Evolutionary conservation across 2,797 vertebrate species (phyloP), one percentile per base, ranked within the genome.

Genomic region (Poecilia picta): DNA sequence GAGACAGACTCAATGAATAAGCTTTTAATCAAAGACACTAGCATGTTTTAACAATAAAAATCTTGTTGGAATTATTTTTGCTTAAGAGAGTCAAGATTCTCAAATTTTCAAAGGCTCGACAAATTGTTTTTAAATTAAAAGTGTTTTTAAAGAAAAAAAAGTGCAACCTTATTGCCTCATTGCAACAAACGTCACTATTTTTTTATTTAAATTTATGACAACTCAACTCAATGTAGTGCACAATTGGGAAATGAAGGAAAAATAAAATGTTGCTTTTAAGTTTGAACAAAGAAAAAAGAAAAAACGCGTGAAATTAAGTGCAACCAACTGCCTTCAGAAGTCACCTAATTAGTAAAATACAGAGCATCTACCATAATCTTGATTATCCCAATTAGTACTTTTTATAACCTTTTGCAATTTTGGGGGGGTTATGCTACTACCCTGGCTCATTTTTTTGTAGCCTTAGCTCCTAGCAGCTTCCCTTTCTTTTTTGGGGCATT

Each of bases 1-100:
- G 36, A 77, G 45, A 83, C 5, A 6, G 55, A 78, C 18, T 77
- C 5, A 77, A 81, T 53, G 64, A 39, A 68, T 33, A 79, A 41
- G 33, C 25, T 81, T 83, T 6, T 57, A 72, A 74, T 31, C 36
- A 47, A 47, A 73, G 53, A 83, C 41, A 33, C 23, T 59, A 41
- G 20, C 43, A 49, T 46, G 15, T 46, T 49, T 57, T 33, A 53
- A 77, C 73, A 53, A 57, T 13, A n/a, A 77, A 46, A 76, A 31
- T 28, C n/a, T 1, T 28, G 1, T 57, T 57, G 20, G 49, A 51
- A 23, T 51, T 51, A 51, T 51, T 51, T 51, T 53, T 11, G 16
- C 70, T 74, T n/a, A 33, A 79, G 57, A 46, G 45, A 25, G 10
- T n/a, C 53, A 20, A 25, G 53, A n/a, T 55, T 55, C 23, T 55